Conservation (phyloP, 2,888 invertebrate genomes). For the Leucophora obtusa region DNA sequence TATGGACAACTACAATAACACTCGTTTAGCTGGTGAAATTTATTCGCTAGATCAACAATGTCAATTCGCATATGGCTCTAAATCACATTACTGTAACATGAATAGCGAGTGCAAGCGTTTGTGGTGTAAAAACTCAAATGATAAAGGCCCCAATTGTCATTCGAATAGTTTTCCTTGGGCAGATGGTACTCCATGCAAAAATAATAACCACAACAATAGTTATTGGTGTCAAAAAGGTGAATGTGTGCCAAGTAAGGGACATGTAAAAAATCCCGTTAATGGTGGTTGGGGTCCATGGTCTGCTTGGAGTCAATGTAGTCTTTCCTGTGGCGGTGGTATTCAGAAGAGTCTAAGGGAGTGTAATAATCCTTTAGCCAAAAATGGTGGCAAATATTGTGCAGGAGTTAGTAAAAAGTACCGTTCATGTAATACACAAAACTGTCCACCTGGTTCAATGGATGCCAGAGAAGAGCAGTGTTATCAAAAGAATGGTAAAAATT, state of each 20-base stretch:
- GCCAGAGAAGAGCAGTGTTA: slow-evolving; percentile 89
- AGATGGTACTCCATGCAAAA: slow-evolving; percentile 89
- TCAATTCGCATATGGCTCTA: slow-evolving; percentile 87
- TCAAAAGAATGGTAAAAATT: slow-evolving; percentile 84
- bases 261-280: slow-evolving; percentile 80
- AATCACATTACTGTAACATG: slow-evolving; percentile 79
- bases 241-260: slow-evolving; percentile 82
- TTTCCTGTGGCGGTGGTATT: slow-evolving; percentile 92
- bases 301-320: slow-evolving; percentile 82
- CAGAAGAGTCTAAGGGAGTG: slow-evolving; percentile 86
- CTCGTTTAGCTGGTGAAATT: slow-evolving; percentile 84
- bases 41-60: slow-evolving; percentile 90
- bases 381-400: slow-evolving; percentile 88
- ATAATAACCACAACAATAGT: slow-evolving; percentile 71
- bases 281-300: slow-evolving; percentile 84
- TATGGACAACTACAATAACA: slow-evolving; percentile 69
- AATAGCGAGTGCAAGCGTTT: slow-evolving; percentile 83
- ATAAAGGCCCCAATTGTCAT: slow-evolving; percentile 81
- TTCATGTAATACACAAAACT: slow-evolving; percentile 85
- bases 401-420: slow-evolving; percentile 86
- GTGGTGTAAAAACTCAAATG: slow-evolving; percentile 84
- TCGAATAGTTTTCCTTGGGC: slow-evolving; percentile 94
- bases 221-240: slow-evolving; percentile 89
- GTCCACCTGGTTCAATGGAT: slow-evolving; percentile 83
- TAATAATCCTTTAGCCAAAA: slow-evolving; percentile 85